Evolutionary conservation across 2,888 invertebrate genomes (phyloP), one percentile per base, ranked within the genome.

Genomic region (Laothoe populi): DNA sequence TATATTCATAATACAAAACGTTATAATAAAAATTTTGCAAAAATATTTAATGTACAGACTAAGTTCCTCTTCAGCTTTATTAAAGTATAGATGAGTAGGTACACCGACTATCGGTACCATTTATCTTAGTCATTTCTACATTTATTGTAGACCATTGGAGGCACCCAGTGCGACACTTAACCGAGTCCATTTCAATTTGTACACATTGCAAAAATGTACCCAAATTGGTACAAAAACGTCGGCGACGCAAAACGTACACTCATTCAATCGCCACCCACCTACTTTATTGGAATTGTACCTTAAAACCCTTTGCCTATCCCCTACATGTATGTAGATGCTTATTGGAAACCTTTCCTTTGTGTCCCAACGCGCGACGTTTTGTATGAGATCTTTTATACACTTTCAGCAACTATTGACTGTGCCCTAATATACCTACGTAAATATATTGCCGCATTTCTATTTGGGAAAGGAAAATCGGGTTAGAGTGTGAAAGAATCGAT

Each of bases 221-320:
- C 78, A 84, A 88, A 87, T 82, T 83, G 77, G 73, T 75, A 70
- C 73, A 77, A 78, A 83, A 81, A 79, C 78, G 75, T 75, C 66
- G 75, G 73, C 77, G 73, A 69, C 70, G 68, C 68, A 73, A 77
- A 78, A 78, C 78, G 77, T 77, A 81, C 79, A 78, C 74, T 79
- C 82, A 82, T 85, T 86, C 82, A 78, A 75, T 80, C 77, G 70
- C 77, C 78, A 78, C 82, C 77, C 74, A 73, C 74, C 75, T 78
- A 80, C 81, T 86, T 84, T 87, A 86, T 87, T 83, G 82, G 81
- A 83, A 85, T 83, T 82, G 86, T 87, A 85, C 87, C 84, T 86
- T 78, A 82, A 86, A 86, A 82, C 82, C 86, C 81, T 81, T 84
- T 81, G 70, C 75, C 75, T 78, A 81, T 79, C 74, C 76, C 70